Percentiles rank a stretch among this genome's conserved stretches.
Evolutionary conservation across 2,888 invertebrate species (phyloP).

Genomic region (Cryptocephalus moraei): DNA sequence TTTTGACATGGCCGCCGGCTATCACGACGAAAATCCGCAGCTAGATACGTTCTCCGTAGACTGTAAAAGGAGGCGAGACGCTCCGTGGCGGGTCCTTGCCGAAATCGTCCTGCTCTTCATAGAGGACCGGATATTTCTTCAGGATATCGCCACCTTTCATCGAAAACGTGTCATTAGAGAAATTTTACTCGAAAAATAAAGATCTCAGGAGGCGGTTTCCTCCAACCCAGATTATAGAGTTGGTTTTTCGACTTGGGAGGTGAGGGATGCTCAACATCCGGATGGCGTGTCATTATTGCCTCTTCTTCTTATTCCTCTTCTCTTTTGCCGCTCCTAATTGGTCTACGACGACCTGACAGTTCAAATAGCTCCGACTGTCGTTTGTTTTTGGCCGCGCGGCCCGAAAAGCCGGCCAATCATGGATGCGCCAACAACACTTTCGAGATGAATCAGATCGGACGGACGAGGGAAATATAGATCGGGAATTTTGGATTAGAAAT

Average conservation of each 20-base stretch:
- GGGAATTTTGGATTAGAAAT: background rate
- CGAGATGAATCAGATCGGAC: constrained; percentile 1
- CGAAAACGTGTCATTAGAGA: no score
- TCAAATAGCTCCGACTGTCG: constrained; percentile 19
- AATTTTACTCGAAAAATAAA: no score
- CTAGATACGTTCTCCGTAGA: no score
- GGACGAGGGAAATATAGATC: background rate
- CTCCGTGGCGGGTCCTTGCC: no score
- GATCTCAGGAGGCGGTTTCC: no score
- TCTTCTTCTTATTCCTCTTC: no score
- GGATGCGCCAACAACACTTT: constrained; percentile 5
- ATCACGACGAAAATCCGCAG: no score
- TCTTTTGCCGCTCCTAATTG: constrained; percentile 25
- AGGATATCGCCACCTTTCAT: no score
- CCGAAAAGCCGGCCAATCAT: constrained; percentile 9
- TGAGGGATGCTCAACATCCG: constrained; percentile 25
- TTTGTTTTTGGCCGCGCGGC: constrained; percentile 18
- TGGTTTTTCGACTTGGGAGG: constrained; percentile 28
- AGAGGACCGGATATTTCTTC: no score
- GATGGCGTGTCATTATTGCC: constrained; percentile 3
- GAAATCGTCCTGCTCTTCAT: no score
- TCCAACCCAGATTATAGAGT: background rate
- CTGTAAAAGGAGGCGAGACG: no score
- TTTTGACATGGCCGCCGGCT: no score
- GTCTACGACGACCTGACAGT: constrained; percentile 28